Evolutionary conservation across 2,888 invertebrate genomes (phyloP), one percentile per base, ranked within the genome.

Genomic region (Cephus spinipes): DNA sequence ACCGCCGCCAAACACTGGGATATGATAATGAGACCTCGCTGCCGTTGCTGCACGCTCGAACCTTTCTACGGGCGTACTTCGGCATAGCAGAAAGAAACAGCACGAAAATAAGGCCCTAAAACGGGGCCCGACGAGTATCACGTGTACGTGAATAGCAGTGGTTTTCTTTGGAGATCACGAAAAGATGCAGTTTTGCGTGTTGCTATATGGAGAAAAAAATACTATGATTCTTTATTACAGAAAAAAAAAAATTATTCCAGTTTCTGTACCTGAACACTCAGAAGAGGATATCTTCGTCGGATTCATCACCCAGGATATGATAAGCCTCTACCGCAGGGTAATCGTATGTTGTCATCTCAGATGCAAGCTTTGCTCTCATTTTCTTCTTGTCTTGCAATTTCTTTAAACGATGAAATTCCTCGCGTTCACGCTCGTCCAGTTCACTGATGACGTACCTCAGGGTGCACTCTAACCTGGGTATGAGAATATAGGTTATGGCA

Each of bases 401-500:
- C 82, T 90, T 90, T 34, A 90, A 79, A 23, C 87, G 80, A 79
- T 81, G 87, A 78, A 95, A 95, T 87, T 95, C 95, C 87, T 95
- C 94, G 86, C 95, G 91, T 87, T 95, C 94, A 85, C 93, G 91
- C 84, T 95, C 95, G 87, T 95, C 95, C 83, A 95, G 88, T 86
- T 95, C 94, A 40, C 94, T 92, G 69, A 93, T 92, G 80, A 95
- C 95, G 89, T 95, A 94, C 4, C 92, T 89, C 79, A 95, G 87
- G 1, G 94, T 95, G 79, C 93, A 91, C 86, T 95, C 94, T 83
- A 95, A 93, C 80, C 93, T 91, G 12, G 94, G 94, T 88, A 94
- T 94, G 85, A 94, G 94, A 55, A 95, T 94, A 89, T 95, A 93
- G 87, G 94, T 94, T 82, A 95, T 94, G 80, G 94, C 95, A 87